Conservation (phyloP, 30 jellyfish, hydroid and myxozoan species). For the Hydractinia symbiolongicarpus region DNA sequence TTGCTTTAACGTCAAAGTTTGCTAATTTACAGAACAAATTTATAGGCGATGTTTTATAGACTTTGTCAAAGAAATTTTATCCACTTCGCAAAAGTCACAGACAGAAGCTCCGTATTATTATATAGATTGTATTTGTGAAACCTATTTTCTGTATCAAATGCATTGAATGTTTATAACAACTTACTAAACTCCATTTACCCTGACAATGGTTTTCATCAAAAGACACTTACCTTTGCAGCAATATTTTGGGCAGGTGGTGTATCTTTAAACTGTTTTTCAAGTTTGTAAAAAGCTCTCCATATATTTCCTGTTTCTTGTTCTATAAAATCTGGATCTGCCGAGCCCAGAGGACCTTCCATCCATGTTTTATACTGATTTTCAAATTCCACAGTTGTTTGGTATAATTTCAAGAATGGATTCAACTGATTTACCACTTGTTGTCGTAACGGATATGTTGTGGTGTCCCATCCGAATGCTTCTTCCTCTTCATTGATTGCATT, state of each 20-base stretch:
- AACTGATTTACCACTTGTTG: constrained; percentile 68
- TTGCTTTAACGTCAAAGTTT: too few species aligned
- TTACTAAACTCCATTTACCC: too few species aligned
- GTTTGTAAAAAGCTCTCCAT: constrained; percentile 89
- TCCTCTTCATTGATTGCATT: constrained; percentile 85
- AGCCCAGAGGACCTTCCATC: constrained; percentile 99
- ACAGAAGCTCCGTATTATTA: too few species aligned
- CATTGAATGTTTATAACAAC: too few species aligned
- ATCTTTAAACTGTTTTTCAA: constrained; percentile 86
- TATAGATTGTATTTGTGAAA: too few species aligned
- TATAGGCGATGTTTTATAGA: too few species aligned
- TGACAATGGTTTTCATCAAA: too few species aligned
- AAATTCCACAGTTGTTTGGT: constrained; percentile 93
- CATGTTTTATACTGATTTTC: constrained; percentile 79
- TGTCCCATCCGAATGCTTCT: constrained; percentile 93
- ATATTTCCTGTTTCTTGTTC: constrained; percentile 92
- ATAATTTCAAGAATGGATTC: constrained; percentile 76
- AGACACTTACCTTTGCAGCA: constrained; percentile 57
- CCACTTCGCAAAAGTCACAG: too few species aligned
- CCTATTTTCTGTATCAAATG: too few species aligned
- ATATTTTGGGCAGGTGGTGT: constrained; percentile 89
- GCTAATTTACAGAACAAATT: too few species aligned
- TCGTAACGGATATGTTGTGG: constrained; percentile 81
- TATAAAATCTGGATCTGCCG: constrained; percentile 85
- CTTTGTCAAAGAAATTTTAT: too few species aligned